A percentile compares a stretch with the other conserved stretches of the same genome.
Evolutionary conservation across 2,113 vertebrate genomes (phyloP).

Genomic region (Melanostigma gelatinosum): DNA sequence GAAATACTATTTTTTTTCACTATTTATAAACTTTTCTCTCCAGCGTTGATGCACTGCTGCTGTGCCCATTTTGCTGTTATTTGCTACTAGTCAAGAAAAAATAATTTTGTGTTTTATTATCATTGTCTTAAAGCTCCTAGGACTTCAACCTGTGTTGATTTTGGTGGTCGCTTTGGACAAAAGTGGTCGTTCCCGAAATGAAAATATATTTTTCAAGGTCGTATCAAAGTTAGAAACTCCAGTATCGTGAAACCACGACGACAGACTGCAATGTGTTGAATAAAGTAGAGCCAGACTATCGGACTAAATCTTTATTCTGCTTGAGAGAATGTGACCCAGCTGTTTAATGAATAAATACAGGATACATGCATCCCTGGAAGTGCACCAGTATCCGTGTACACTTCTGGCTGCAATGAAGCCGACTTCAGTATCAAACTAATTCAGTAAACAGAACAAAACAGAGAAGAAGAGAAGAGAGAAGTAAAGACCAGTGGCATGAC

Average conservation of each 20-base stretch:
- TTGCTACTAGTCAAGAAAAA: background rate
- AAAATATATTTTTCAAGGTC: background rate
- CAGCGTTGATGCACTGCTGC: background rate
- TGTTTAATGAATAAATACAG: slow-evolving; percentile 57
- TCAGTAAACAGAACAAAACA: slow-evolving; percentile 35
- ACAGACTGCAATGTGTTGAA: slow-evolving; percentile 15
- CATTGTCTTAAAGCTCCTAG: background rate
- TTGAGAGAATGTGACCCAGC: slow-evolving; percentile 48
- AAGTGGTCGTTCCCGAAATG: background rate
- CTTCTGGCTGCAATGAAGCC: slow-evolving; percentile 24
- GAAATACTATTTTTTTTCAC: background rate
- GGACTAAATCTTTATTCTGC: slow-evolving; percentile 60
- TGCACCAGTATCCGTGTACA: slow-evolving; percentile 24
- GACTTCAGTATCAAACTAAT: slow-evolving; percentile 32
- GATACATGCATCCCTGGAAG: slow-evolving; percentile 25
- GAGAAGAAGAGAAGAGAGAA: background rate
- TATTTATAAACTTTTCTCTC: background rate
- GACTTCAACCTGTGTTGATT: background rate
- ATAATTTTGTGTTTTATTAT: background rate
- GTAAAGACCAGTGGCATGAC: background rate
- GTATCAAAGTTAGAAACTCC: background rate
- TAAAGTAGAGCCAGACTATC: slow-evolving; percentile 45
- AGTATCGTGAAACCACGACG: background rate
- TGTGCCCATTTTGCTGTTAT: background rate
- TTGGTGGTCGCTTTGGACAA: background rate